Evolutionary conservation across 2,888 invertebrate species (phyloP), one percentile per base, ranked within the genome.

Genomic region (Lasioglossum vierecki): DNA sequence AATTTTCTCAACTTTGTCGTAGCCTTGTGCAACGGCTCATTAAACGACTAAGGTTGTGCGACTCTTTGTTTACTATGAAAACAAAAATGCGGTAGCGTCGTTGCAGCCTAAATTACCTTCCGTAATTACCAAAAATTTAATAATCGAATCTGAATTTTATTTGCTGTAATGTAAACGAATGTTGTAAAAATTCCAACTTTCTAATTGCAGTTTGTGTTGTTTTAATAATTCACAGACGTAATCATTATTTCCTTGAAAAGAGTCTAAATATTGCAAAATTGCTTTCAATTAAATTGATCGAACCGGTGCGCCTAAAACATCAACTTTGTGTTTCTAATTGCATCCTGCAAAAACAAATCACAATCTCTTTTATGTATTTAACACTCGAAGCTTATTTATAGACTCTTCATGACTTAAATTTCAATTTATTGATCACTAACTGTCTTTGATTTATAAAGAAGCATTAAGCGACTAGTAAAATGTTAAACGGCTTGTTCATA

Each of bases 1-100:
- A 57, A 78, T 76, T 78, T 78, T 68, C 81, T 60, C 57, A 46
- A 73, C 73, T 77, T 60, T 26, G 74, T 80, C 66, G 57, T 18
- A 41, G 77, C 22, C 26, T 71, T 41, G 66, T 79, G 35, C 63
- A 72, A 73, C 18, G 41, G 18, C 57, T 44, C 26, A 79, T 71
- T 78, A 35, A 11, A 63, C 39, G 70, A n/a, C 41, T 41, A 70
- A 26, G n/a, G 44, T 70, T 39, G 41, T 44, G 35, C 15, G 13
- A n/a, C n/a, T 13, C 15, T 63, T 82, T 76, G 30, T 30, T 26
- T 35, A 4, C 8, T 49, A 30, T n/a, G 22, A 15, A 22, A n/a
- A 9, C 8, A 68, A 68, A 68, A 66, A 66, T 57, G 57, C 57
- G 57, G 57, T 57, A 57, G 57, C 57, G 53, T 1, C n/a, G 53